phyloP scores from a whole-genome alignment of 1,140 invertebrate genomes.

The Yoshiicerus persimilis region DNA sequence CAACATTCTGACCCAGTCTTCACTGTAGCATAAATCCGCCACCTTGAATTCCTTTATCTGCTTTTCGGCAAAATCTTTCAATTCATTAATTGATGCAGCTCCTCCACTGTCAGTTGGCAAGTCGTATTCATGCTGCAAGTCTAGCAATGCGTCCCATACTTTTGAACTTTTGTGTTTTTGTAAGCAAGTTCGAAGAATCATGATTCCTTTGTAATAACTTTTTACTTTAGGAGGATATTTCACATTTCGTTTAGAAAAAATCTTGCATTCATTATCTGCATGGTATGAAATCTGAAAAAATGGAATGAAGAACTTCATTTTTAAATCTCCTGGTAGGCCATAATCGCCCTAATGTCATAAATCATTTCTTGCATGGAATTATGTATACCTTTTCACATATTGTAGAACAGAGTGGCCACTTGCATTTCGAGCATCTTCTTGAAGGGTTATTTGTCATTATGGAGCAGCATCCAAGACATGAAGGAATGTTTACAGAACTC shows the following conservation, averaged over 20 bases:
- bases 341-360: too few species aligned
- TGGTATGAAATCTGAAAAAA: not conserved
- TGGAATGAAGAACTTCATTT: too few species aligned
- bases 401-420: slow-evolving; percentile 27
- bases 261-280: slow-evolving; percentile 29
- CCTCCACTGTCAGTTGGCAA: not conserved
- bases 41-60: not conserved
- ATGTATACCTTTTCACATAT: slow-evolving; percentile 15
- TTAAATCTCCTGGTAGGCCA: too few species aligned
- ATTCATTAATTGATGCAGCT: not conserved
- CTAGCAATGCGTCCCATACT: not conserved
- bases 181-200: slow-evolving; percentile 25
- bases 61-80: not conserved
- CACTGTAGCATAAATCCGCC: not conserved
- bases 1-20: slow-evolving; percentile 31
- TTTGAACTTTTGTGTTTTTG: not conserved
- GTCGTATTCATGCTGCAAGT: slow-evolving; percentile 15
- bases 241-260: not conserved
- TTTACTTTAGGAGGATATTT: slow-evolving; percentile 22
- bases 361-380: too few species aligned
- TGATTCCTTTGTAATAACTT: slow-evolving; percentile 31
- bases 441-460: slow-evolving; percentile 26
- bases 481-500: not conserved
- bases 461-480: slow-evolving; percentile 24
- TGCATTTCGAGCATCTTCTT: slow-evolving; percentile 22